A percentile compares a stretch with the other conserved stretches of the same genome.
Evolutionary conservation across 2,888 invertebrate genomes (phyloP).

Genomic region (Macaria liturata): DNA sequence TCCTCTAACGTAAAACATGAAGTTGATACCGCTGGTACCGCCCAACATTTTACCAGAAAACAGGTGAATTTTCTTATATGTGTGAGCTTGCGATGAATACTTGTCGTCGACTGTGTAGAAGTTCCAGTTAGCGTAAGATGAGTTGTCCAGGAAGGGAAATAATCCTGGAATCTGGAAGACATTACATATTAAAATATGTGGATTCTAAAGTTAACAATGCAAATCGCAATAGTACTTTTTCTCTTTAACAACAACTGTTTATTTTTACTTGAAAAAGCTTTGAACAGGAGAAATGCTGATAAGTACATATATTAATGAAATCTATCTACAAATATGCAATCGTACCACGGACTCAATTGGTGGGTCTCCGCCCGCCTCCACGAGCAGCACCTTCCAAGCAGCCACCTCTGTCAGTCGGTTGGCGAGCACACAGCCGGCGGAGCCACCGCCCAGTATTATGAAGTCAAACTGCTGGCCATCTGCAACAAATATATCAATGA

Average conservation of each 20-base stretch:
- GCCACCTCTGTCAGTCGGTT: conserved; percentile 86
- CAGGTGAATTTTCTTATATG: conserved; percentile 43
- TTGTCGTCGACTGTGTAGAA: conserved; percentile 37
- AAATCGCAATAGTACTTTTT: too few species aligned
- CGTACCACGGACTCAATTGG: conserved; percentile 13
- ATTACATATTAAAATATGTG: too few species aligned
- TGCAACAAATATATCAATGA: too few species aligned
- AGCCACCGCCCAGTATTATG: too few species aligned
- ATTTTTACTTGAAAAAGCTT: too few species aligned
- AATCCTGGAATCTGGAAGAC: conserved; percentile 43
- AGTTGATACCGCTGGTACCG: conserved; percentile 85
- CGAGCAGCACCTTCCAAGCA: conserved; percentile 84
- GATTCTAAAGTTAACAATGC: too few species aligned
- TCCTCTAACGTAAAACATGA: conserved; percentile 85
- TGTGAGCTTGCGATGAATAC: conserved; percentile 38
- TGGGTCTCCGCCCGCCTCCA: conserved; percentile 85
- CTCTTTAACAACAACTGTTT: too few species aligned
- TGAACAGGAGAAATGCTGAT: too few species aligned
- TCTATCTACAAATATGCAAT: too few species aligned
- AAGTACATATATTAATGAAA: too few species aligned
- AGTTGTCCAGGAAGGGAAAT: conserved; percentile 33
- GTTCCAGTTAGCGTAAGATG: conserved; percentile 39
- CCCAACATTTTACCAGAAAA: conserved; percentile 86
- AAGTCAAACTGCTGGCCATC: too few species aligned
- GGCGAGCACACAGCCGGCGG: conserved; percentile 64